Percentiles rank a stretch among this genome's conserved stretches.
These are phyloP conservation scores for Beroe forskalii DNA, from an alignment of 37 sponge, comb jelly and placozoan species.

Conservation along the genomic window DNA sequence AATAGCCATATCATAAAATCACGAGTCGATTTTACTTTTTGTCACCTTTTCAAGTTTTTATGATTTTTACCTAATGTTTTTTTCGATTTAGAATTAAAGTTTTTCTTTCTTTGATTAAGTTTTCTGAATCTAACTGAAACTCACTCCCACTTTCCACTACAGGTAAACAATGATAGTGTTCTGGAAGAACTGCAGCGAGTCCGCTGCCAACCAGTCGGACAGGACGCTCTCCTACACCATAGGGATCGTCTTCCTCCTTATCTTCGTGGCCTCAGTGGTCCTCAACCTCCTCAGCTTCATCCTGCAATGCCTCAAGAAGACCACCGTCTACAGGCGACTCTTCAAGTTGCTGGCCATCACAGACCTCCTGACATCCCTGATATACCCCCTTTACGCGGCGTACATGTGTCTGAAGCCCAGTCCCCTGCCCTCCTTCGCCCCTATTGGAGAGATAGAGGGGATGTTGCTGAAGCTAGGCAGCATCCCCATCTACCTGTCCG, in stretches of 20 bases:
- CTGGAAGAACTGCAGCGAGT: background rate
- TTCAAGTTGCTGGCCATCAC: conserved; percentile 17
- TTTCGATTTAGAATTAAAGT: too few species aligned
- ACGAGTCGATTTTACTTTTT: too few species aligned
- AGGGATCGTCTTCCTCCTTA: background rate
- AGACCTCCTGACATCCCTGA: background rate
- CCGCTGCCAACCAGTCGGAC: too few species aligned
- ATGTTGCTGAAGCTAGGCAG: background rate
- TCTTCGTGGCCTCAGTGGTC: background rate
- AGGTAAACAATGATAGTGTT: conserved; percentile 41
- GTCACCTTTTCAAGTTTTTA: too few species aligned
- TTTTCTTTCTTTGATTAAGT: too few species aligned
- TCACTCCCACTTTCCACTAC: too few species aligned
- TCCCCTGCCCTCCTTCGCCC: background rate
- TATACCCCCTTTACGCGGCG: background rate
- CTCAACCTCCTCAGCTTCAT: conserved; percentile 13
- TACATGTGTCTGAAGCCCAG: background rate
- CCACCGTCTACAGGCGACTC: conserved; percentile 10
- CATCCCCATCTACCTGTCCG: conserved; percentile 38
- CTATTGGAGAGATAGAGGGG: background rate
- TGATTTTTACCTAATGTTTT: too few species aligned
- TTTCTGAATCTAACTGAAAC: too few species aligned
- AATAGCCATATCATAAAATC: too few species aligned
- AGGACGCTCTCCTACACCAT: background rate
- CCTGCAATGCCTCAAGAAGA: conserved; percentile 1